Evolutionary conservation across 2,888 invertebrate genomes (phyloP), one percentile per base, ranked within the genome.

Genomic region (Heliothis peltigera): DNA sequence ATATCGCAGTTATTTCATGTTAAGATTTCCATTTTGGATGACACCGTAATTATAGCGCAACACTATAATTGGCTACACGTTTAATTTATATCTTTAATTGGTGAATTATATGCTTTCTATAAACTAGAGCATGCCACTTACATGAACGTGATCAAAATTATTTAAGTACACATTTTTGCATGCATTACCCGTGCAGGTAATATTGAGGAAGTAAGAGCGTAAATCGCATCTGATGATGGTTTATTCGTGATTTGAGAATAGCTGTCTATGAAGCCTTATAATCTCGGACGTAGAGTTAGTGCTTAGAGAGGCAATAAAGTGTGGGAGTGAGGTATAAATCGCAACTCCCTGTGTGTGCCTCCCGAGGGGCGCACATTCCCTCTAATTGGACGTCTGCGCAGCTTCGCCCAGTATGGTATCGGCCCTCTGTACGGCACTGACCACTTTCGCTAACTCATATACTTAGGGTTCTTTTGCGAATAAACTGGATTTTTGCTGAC

Each of bases 331-430:
- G 66, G 53, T 49, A 80, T 81, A 85, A 87, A 84, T 82, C 81
- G 83, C 79, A 88, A 80, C 92, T 86, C 86, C 89, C 92, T 92
- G 92, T 93, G 89, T 77, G 77, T 70, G 80, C 71, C 80, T 83
- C 81, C 84, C 80, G 75, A 85, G 85, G 87, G 88, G 84, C 86
- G 86, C 86, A 85, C 92, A 93, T 93, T 93, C 93, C 92, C 85
- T 91, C 93, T 94, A 94, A 94, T 94, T 94, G 94, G 93, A 89
- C 82, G 90, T 88, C 89, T 88, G 90, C 84, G 84, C 88, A 82
- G 77, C 80, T 75, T 83, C 64, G 83, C 90, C 90, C 80, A 82
- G 82, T 93, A 93, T 89, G 93, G 93, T 81, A 83, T 83, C 75
- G 86, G 82, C 79, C 82, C 86, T 84, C 85, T 85, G 87, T 84